These are phyloP conservation scores for Coecobrya sp. DNA, from an alignment of 2,888 invertebrate genomes.

Conservation along the genomic window DNA sequence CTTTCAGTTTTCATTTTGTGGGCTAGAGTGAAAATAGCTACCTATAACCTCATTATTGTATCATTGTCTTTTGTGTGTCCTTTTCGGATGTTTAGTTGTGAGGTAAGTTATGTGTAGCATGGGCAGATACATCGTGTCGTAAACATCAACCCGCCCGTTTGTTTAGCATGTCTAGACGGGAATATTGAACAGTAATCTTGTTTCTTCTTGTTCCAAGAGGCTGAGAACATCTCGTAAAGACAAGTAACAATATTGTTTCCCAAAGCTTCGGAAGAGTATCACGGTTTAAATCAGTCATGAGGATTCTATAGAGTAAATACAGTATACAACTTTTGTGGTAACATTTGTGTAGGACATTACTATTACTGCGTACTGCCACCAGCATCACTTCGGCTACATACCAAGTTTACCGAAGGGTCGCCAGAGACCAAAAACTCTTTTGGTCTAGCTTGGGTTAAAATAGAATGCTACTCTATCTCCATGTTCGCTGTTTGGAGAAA, in stretches of 20 bases:
- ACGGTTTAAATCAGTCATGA: slow-evolving; percentile 21
- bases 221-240: slow-evolving; percentile 35
- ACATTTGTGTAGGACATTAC: slow-evolving; percentile 77
- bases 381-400: slow-evolving; percentile 1
- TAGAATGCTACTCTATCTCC: slow-evolving; percentile 15
- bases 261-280: neutral
- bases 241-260: slow-evolving; percentile 35
- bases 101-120: neutral
- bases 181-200: slow-evolving; percentile 74
- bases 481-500: slow-evolving; percentile 38
- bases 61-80: neutral
- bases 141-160: slow-evolving; percentile 39
- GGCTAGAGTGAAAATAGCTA: neutral
- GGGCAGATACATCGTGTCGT: neutral
- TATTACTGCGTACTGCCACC: slow-evolving; percentile 20
- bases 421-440: slow-evolving; percentile 37
- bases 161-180: slow-evolving; percentile 40
- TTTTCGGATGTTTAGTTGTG: neutral
- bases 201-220: slow-evolving; percentile 47
- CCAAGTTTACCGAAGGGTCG: slow-evolving; percentile 50
- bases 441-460: neutral
- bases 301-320: slow-evolving; percentile 17
- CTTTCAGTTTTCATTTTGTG: neutral
- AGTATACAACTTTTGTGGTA: slow-evolving; percentile 66
- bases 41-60: slow-evolving; percentile 20